Evolutionary conservation across 2,888 invertebrate species (phyloP).

Genomic region (Cheilosia vernalis): DNA sequence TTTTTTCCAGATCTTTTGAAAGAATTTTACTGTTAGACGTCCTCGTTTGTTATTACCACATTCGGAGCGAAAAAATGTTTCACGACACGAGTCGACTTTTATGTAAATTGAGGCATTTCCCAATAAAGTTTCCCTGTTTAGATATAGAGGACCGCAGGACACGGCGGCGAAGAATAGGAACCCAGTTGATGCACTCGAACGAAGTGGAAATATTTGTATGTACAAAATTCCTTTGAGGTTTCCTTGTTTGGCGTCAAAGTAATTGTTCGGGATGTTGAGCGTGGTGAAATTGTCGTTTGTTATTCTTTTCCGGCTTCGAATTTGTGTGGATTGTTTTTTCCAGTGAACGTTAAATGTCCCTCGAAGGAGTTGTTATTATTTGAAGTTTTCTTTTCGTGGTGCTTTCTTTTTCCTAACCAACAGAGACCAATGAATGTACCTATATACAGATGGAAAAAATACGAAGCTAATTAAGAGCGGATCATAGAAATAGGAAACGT

Average conservation of each 20-base stretch:
- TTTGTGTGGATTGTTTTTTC: slow-evolving; percentile 20
- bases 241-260: slow-evolving; percentile 1
- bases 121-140: slow-evolving; percentile 68
- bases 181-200: neutral
- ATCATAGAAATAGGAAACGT: too few species aligned
- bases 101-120: slow-evolving; percentile 75
- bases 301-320: slow-evolving; percentile 41
- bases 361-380: slow-evolving; percentile 36
- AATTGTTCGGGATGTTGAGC: slow-evolving; percentile 53
- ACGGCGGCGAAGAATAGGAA: slow-evolving; percentile 2
- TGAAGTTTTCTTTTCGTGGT: slow-evolving; percentile 25
- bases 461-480: too few species aligned
- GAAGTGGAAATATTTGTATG: slow-evolving; percentile 39
- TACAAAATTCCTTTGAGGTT: slow-evolving; percentile 61
- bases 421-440: slow-evolving; percentile 25
- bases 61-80: slow-evolving; percentile 53
- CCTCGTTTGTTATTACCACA: slow-evolving; percentile 62
- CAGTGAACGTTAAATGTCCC: slow-evolving; percentile 14
- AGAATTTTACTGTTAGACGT: slow-evolving; percentile 57
- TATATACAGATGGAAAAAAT: neutral
- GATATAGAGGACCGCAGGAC: slow-evolving; percentile 41
- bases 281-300: slow-evolving; percentile 43
- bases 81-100: slow-evolving; percentile 68
- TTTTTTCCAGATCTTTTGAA: slow-evolving; percentile 18
- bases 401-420: neutral